A percentile compares a stretch with the other conserved stretches of the same genome.
These are phyloP conservation scores for Epinotia bilunana DNA, from an alignment of 2,888 invertebrate genomes.

Conservation along the genomic window DNA sequence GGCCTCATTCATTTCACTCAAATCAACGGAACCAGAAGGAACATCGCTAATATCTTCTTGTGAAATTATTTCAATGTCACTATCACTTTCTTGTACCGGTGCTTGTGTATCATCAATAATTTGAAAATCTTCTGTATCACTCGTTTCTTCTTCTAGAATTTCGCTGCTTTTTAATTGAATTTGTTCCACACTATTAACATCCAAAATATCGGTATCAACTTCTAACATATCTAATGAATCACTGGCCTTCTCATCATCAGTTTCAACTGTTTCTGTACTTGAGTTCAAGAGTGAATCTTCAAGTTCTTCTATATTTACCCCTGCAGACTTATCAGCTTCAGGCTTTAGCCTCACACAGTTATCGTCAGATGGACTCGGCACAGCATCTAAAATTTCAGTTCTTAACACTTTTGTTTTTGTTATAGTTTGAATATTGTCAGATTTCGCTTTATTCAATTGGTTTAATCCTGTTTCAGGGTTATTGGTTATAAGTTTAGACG, in stretches of 20 bases:
- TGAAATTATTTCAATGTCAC: conserved; percentile 25
- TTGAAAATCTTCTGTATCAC: conserved; percentile 22
- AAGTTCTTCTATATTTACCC: background rate
- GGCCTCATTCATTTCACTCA: conserved; percentile 21
- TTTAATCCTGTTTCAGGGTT: background rate
- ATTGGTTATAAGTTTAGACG: conserved; percentile 14
- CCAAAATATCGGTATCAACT: background rate
- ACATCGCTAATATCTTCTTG: conserved; percentile 17
- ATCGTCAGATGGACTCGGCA: conserved; percentile 49
- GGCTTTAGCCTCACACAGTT: conserved; percentile 27
- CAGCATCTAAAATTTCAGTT: conserved; percentile 50
- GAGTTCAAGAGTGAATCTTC: conserved; percentile 10
- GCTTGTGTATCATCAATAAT: conserved; percentile 8
- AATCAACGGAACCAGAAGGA: conserved; percentile 22
- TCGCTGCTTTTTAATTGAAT: conserved; percentile 7
- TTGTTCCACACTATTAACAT: background rate
- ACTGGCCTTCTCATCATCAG: background rate
- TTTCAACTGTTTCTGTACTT: conserved; percentile 9
- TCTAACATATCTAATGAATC: conserved; percentile 5
- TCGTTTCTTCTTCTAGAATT: conserved; percentile 31
- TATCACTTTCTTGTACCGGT: conserved; percentile 11
- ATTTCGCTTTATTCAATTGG: background rate
- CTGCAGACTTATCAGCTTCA: conserved; percentile 14
- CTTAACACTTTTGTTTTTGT: conserved; percentile 22
- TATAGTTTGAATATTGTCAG: conserved; percentile 22